Evolutionary conservation across 2,888 invertebrate species (phyloP).

Genomic region (Lithophane leautieri): DNA sequence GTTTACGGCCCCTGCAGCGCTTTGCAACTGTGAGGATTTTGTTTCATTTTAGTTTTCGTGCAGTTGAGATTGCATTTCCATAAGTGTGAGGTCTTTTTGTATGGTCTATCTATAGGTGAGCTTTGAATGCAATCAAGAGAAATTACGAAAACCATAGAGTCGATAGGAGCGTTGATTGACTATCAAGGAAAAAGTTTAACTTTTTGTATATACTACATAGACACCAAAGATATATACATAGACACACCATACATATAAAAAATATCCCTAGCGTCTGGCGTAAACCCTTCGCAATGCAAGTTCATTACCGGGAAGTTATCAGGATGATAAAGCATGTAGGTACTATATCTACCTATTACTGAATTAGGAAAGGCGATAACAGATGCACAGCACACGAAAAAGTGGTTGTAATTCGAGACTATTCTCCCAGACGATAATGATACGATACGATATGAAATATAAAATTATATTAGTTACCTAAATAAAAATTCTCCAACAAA

Average conservation of each 20-base stretch:
- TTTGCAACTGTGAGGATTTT: slow-evolving; percentile 63
- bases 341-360: background rate
- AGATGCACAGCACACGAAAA: background rate
- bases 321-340: background rate
- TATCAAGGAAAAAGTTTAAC: background rate
- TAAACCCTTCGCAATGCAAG: background rate
- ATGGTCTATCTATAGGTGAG: background rate
- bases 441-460: no score
- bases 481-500: background rate
- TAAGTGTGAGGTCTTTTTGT: background rate
- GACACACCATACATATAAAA: no score
- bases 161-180: background rate
- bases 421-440: background rate
- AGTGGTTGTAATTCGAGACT: background rate
- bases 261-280: no score
- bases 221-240: no score
- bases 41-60: slow-evolving; percentile 50
- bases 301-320: background rate
- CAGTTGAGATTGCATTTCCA: slow-evolving; percentile 18
- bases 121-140: background rate
- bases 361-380: background rate
- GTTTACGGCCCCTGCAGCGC: slow-evolving; percentile 69
- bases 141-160: background rate
- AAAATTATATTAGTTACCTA: background rate
- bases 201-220: no score